Evolutionary conservation across 2,113 vertebrate genomes (phyloP).

Genomic region (Bufo gargarizans): DNA sequence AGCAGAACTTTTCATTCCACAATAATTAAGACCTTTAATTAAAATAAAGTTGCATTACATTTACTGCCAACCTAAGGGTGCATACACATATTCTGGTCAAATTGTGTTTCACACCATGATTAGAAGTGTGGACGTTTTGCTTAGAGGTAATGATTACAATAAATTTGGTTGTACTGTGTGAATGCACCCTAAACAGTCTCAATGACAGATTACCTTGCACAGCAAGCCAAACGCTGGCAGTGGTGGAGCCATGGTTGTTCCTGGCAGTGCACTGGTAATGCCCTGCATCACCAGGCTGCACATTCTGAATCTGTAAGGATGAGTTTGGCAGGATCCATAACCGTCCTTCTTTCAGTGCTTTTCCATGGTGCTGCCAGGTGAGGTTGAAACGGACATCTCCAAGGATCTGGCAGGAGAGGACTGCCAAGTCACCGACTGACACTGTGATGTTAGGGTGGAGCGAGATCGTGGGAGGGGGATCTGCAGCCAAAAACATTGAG

Average conservation of each 20-base stretch:
- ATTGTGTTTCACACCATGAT: too few relatives aligned
- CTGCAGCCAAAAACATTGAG: conserved; percentile 63
- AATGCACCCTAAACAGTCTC: not conserved
- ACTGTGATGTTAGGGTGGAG: conserved; percentile 78
- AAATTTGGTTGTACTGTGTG: too few relatives aligned
- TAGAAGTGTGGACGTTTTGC: too few relatives aligned
- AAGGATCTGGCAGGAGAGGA: conserved; percentile 80
- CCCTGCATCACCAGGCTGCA: conserved; percentile 74
- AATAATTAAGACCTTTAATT: too few relatives aligned
- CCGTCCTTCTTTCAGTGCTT: conserved; percentile 62
- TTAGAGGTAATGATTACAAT: too few relatives aligned
- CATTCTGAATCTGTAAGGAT: conserved; percentile 75
- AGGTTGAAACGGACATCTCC: conserved; percentile 81
- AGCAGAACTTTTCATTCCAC: too few relatives aligned
- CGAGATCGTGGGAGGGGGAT: conserved; percentile 78
- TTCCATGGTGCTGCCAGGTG: conserved; percentile 81
- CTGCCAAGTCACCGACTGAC: conserved; percentile 72
- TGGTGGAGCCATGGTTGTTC: conserved; percentile 71
- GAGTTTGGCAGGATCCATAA: conserved; percentile 71
- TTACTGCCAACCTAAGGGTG: too few relatives aligned
- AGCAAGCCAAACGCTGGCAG: conserved; percentile 80
- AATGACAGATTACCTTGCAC: conserved; percentile 75
- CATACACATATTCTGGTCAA: too few relatives aligned
- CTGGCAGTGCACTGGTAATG: conserved; percentile 79
- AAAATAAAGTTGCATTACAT: too few relatives aligned